Evolutionary conservation across 2,888 invertebrate species (phyloP).

Genomic region (Monochamus alternatus): DNA sequence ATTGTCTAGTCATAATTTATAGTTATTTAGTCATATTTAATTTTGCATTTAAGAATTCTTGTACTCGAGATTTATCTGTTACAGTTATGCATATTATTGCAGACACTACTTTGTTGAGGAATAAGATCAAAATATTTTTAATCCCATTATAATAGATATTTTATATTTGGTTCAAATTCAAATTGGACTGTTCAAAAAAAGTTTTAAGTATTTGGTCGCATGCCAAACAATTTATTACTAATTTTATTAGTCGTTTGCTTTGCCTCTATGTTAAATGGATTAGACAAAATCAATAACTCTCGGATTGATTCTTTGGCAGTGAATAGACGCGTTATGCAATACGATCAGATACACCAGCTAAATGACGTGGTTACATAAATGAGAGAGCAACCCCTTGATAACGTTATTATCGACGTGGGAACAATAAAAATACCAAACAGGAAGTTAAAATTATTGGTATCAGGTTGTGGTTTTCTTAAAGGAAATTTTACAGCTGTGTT

Average conservation of each 20-base stretch:
- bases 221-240: conserved; percentile 4
- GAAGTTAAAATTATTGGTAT: neutral
- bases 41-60: no score
- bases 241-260: neutral
- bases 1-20: no score
- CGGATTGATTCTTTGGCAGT: conserved; percentile 3
- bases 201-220: neutral
- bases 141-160: no score
- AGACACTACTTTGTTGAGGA: no score
- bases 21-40: no score
- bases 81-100: no score
- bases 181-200: neutral
- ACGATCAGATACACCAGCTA: neutral
- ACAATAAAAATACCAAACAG: neutral
- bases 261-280: conserved; percentile 1
- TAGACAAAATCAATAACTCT: conserved; percentile 8
- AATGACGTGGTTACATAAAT: neutral
- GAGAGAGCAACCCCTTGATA: neutral
- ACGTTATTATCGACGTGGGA: neutral
- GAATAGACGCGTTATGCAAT: neutral
- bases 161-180: no score
- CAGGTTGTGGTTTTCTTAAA: no score
- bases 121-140: no score
- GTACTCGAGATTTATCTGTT: no score
- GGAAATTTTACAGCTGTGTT: no score